Evolutionary conservation across 1,140 invertebrate genomes (phyloP).

Genomic region (Phymorhynchus buccinoides): DNA sequence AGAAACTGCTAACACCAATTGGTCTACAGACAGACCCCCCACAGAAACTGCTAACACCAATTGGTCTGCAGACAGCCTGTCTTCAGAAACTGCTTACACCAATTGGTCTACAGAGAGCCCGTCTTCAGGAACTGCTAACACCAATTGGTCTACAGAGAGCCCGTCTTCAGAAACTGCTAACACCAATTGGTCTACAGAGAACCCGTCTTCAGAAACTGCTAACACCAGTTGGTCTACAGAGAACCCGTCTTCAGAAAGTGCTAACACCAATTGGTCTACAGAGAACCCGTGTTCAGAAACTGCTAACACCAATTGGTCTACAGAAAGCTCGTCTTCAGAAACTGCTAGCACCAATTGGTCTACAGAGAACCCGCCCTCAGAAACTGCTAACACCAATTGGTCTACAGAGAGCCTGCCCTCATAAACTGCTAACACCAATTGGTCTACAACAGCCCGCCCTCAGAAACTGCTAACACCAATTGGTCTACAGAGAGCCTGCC

Average conservation of each 20-base stretch:
- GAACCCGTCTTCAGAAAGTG: slow-evolving; percentile 65
- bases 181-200: slow-evolving; percentile 60
- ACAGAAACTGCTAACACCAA: slow-evolving; percentile 70
- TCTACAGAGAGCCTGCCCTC: slow-evolving; percentile 57
- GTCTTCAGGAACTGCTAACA: slow-evolving; percentile 65
- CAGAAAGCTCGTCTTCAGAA: slow-evolving; percentile 59
- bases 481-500: slow-evolving; percentile 58
- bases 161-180: slow-evolving; percentile 65
- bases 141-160: slow-evolving; percentile 60
- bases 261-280: too few relatives aligned
- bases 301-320: too few relatives aligned
- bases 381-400: too few relatives aligned
- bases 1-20: slow-evolving; percentile 70
- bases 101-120: slow-evolving; percentile 60
- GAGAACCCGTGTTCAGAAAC: slow-evolving; percentile 61
- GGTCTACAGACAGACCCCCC: slow-evolving; percentile 56
- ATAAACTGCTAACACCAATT: slow-evolving; percentile 70
- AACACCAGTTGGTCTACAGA: slow-evolving; percentile 58
- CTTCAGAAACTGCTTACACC: slow-evolving; percentile 67
- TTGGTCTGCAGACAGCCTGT: slow-evolving; percentile 58
- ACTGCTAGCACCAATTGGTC: too few relatives aligned
- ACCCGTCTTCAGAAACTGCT: slow-evolving; percentile 64
- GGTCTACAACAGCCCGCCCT: slow-evolving; percentile 58
- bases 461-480: slow-evolving; percentile 68
- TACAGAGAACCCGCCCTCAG: slow-evolving; percentile 61